Evolutionary conservation across 2,113 vertebrate genomes (phyloP), one percentile per base, ranked within the genome.

Genomic region (Propithecus coquereli): DNA sequence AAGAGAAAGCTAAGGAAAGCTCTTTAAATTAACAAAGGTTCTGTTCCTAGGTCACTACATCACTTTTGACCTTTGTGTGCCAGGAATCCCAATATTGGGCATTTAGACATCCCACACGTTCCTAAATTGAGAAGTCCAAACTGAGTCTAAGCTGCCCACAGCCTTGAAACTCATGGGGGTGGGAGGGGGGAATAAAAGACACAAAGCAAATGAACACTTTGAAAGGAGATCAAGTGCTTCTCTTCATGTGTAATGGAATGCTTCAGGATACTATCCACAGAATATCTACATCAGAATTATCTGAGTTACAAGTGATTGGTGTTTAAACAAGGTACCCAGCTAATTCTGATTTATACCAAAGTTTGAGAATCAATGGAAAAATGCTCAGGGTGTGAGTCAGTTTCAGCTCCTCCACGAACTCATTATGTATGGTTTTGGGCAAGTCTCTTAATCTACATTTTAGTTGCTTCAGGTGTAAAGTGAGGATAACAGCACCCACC

Each of bases 131-230:
- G 45, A 94, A 86, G 40, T 92, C 27, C 71, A 90, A 73, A 76
- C 25, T 23, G 43, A 83, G 43, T 79, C 65, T 45, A 34, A 84
- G 82, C 6, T 71, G 59, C 83, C 59, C 52, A 52, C 25, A 73
- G 27, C 10, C 65, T 43, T 34, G 37, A 92, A 74, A 52, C 54
- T 87, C 17, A 13, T 3, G 9, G 25, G 17, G 27, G 17, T 0
- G 5, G 0, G 0, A 8, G 2, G 2, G 5, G 2, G 34, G 14
- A 40, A 16, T 0, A 32, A 37, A 91, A 82, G 37, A 92, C 4
- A 87, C 5, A 87, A 91, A 73, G 91, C 34, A 94, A 95, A 83
- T 10, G n/a, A 59, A 71, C 1, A 50, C 47, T 65, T 43, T 63
- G 17, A 47, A 63, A 85, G 85, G 87, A 94, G 77, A 80, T 50